Evolutionary conservation across 1,140 invertebrate species (phyloP).

Genomic region (Eciton burchellii): DNA sequence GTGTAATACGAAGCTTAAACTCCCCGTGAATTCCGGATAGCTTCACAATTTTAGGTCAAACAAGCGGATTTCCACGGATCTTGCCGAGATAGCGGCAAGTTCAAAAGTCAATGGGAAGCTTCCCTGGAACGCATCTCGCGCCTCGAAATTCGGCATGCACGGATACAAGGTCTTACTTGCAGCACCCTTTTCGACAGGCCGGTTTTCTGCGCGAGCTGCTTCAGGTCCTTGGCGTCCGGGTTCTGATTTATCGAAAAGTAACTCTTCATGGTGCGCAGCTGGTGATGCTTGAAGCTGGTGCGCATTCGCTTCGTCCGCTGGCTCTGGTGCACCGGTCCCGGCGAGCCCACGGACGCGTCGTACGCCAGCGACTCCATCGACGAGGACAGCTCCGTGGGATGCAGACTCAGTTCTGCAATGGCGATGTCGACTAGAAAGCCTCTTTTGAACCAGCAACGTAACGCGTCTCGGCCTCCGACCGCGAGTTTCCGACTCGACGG

Average conservation of each 20-base stretch:
- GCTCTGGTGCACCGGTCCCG: conserved; percentile 87
- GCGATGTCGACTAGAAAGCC: conserved; percentile 45
- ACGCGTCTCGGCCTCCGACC: not conserved
- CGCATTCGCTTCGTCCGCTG: conserved; percentile 95
- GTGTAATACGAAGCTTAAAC: too few relatives aligned
- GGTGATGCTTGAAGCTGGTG: conserved; percentile 98
- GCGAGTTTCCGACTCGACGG: too few relatives aligned
- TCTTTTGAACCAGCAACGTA: conserved; percentile 8
- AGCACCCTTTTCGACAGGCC: conserved; percentile 97
- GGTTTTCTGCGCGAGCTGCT: conserved; percentile 98
- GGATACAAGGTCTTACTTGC: conserved; percentile 89
- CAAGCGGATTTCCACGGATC: too few relatives aligned
- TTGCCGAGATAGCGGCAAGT: too few relatives aligned
- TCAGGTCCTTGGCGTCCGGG: conserved; percentile 98
- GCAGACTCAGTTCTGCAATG: conserved; percentile 88
- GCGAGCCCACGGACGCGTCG: conserved; percentile 90
- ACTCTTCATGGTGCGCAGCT: conserved; percentile 98
- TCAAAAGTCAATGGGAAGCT: too few relatives aligned
- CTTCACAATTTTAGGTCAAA: too few relatives aligned
- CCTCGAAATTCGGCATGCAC: too few relatives aligned
- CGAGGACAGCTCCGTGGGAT: conserved; percentile 90
- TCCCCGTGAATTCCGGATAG: too few relatives aligned
- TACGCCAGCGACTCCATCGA: conserved; percentile 92
- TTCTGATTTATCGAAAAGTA: conserved; percentile 99
- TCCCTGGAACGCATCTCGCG: too few relatives aligned